Evolutionary conservation across 2,797 vertebrate species (phyloP).

Genomic region (Yasuhikotakia modesta): DNA sequence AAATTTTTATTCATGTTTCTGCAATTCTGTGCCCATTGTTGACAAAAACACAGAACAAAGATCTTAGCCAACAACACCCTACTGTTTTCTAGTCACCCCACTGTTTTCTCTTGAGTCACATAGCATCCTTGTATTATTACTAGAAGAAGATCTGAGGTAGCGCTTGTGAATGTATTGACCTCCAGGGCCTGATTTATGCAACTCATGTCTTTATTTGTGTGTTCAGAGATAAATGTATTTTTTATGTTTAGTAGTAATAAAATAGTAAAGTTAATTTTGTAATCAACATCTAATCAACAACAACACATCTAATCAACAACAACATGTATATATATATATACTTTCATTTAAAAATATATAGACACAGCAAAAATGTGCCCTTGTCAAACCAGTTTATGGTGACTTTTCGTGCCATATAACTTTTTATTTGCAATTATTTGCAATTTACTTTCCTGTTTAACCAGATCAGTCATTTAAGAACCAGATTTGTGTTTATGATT

Average conservation of each 20-base stretch:
- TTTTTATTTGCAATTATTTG: too few species aligned
- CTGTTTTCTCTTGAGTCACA: conserved; percentile 23
- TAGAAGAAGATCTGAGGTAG: conserved; percentile 44
- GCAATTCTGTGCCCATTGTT: conserved; percentile 17
- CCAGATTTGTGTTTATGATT: too few species aligned
- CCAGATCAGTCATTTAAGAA: too few species aligned
- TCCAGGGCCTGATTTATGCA: conserved; percentile 11
- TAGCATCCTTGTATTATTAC: conserved; percentile 12
- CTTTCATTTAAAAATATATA: too few species aligned
- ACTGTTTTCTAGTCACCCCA: conserved; percentile 5
- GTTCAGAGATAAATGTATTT: neutral
- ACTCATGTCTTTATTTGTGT: conserved; percentile 29
- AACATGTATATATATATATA: too few species aligned
- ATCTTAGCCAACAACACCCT: neutral
- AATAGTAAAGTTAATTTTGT: neutral
- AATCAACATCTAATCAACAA: too few species aligned
- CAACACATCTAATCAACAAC: too few species aligned
- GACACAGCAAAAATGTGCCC: too few species aligned
- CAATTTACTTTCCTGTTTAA: too few species aligned
- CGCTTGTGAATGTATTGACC: conserved; percentile 30
- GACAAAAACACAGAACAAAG: conserved; percentile 24
- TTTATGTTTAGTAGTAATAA: neutral
- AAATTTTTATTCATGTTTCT: conserved; percentile 4
- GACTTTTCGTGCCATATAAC: too few species aligned
- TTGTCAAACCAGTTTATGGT: too few species aligned